A percentile compares a stretch with the other conserved stretches of the same genome.
These are phyloP conservation scores for Acromyrmex heyeri DNA, from an alignment of 1,140 invertebrate genomes.

Conservation along the genomic window DNA sequence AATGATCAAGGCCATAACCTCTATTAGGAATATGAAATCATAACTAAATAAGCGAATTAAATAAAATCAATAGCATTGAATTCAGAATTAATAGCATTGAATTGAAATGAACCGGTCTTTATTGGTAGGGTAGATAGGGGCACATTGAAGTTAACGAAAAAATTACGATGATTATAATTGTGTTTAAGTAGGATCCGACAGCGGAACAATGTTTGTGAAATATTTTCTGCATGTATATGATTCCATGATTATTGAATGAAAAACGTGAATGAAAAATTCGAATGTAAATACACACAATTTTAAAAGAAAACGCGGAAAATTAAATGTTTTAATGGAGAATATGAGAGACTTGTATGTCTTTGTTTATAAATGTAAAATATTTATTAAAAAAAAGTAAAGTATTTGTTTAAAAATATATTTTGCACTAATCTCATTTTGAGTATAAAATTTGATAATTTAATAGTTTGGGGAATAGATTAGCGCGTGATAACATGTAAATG, in stretches of 20 bases:
- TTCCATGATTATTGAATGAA: neutral
- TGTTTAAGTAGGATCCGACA: constrained; percentile 2
- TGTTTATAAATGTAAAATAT: neutral
- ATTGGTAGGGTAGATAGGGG: neutral
- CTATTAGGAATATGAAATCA: neutral
- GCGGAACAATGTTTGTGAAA: neutral
- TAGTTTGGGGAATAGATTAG: neutral
- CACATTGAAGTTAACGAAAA: constrained; percentile 19
- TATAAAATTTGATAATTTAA: neutral
- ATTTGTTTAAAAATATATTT: neutral
- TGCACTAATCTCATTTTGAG: neutral
- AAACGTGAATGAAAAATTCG: neutral
- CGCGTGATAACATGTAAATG: neutral
- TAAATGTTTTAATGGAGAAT: neutral
- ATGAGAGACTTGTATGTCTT: neutral
- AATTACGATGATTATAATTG: constrained; percentile 14
- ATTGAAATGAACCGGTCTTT: neutral
- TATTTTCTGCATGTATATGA: neutral
- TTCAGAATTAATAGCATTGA: constrained; percentile 34
- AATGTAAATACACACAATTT: neutral
- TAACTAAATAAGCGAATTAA: constrained; percentile 26
- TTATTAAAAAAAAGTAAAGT: neutral
- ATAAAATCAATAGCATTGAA: constrained; percentile 42
- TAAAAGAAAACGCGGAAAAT: neutral
- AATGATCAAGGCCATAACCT: neutral